phyloP scores from a whole-genome alignment of 2,113 vertebrate species.

The Cnemophilus loriae region DNA sequence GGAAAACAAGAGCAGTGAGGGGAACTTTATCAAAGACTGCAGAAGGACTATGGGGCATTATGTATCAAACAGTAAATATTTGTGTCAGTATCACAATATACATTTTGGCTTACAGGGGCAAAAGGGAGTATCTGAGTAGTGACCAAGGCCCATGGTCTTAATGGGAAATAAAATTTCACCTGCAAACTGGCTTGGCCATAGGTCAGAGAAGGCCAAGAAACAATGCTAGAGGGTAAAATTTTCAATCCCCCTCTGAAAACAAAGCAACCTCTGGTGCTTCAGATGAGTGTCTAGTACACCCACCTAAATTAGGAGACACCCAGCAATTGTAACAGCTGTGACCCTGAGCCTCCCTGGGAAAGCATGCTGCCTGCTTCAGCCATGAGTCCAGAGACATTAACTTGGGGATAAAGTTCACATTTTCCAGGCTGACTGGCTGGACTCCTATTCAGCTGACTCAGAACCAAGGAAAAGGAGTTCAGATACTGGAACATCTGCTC shows the following conservation, averaged over 20 bases:
- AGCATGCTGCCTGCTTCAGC: neutral
- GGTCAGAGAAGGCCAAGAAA: neutral
- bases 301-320: neutral
- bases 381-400: neutral
- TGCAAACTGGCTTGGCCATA: neutral
- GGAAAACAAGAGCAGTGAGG: neutral
- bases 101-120: neutral
- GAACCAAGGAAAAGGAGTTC: neutral
- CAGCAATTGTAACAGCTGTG: neutral
- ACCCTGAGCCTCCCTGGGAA: neutral
- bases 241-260: neutral
- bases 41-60: neutral
- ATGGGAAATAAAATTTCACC: neutral
- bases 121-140: neutral
- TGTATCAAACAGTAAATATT: neutral
- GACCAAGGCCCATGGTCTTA: neutral
- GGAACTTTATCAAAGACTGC: neutral
- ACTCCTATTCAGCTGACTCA: neutral
- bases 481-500: neutral
- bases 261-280: neutral
- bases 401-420: neutral
- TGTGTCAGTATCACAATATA: neutral
- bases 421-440: neutral
- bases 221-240: neutral
- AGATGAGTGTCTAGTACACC: neutral